Evolutionary conservation across 2,888 invertebrate species (phyloP), one percentile per base, ranked within the genome.

Genomic region (Acanthoscelides obtectus): DNA sequence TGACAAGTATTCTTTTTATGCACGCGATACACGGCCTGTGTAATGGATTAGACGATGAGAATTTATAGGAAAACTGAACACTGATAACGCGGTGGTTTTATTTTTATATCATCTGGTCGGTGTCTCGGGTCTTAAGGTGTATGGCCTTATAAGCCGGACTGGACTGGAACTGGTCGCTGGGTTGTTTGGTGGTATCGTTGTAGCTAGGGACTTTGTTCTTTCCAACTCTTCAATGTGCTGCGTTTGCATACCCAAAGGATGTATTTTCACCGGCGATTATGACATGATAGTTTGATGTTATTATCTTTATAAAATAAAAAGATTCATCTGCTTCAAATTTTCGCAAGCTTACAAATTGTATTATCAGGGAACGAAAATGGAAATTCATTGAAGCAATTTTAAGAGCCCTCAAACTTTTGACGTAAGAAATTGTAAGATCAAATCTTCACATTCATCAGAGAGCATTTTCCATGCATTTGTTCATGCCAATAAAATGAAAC

Each of bases 1-100:
- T 71, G 68, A 68, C 71, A 68, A 22, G n/a, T 71, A 68, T 68
- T 71, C 68, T 71, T 22, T 27, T 64, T 12, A 27, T 64, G 22
- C 45, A 45, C 45, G 45, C 45, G 45, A 45, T 45, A 45, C 45
- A 45, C 45, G 45, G 45, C 6, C 45, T 12, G 45, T 45, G 45
- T 45, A 45, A 45, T 45, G 45, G 45, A 45, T 45, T 45, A 45
- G 45, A 45, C 45, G 45, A 45, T 45, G 45, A 45, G 45, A 45
- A 45, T 45, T 45, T 45, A 45, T 45, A 45, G 45, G 45, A 17
- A 45, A 45, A 45, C 45, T 45, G 45, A 17, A 45, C 45, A 45
- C 45, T 45, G 45, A 45, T 45, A 45, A 45, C 45, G 45, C n/a
- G n/a, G n/a, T n/a, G n/a, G n/a, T 45, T 45, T 45, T 45, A 45